Conservation (phyloP, 2,113 vertebrate genomes). For the Elephantulus edwardii region DNA sequence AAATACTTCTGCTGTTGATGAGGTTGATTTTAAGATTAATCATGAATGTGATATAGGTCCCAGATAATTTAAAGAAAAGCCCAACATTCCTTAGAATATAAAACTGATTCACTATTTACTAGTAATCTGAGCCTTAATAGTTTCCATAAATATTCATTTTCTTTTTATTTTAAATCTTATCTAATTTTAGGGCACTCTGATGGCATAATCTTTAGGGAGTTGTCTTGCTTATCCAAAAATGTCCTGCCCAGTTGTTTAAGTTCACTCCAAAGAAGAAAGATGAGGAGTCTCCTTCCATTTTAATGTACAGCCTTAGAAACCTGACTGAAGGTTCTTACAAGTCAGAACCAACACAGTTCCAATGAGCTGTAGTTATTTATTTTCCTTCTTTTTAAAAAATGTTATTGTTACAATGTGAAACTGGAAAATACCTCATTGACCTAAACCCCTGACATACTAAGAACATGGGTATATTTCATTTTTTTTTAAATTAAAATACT, state of each 20-base stretch:
- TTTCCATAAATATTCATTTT: not conserved
- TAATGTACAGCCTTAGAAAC: too few species aligned
- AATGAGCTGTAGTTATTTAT: too few species aligned
- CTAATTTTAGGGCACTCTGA: not conserved
- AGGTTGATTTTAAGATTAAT: not conserved
- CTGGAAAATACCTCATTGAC: fast-evolving
- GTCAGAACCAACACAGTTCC: too few species aligned
- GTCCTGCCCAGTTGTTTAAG: too few species aligned
- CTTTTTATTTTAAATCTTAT: not conserved
- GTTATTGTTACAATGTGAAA: not conserved
- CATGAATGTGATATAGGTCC: not conserved
- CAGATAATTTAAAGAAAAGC: constrained; percentile 56
- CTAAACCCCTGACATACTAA: fast-evolving
- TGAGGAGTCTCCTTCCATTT: too few species aligned
- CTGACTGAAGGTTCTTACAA: too few species aligned
- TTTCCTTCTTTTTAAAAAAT: too few species aligned
- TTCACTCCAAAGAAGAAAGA: too few species aligned
- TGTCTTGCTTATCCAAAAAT: too few species aligned
- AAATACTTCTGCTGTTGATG: constrained; percentile 45
- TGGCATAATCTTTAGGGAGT: too few species aligned
- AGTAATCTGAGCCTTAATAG: not conserved
- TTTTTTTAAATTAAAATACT: fast-evolving
- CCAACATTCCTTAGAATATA: not conserved
- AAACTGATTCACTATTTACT: not conserved
- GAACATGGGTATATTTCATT: fast-evolving